Percentiles rank a stretch among this genome's conserved stretches.
Evolutionary conservation across 1,140 invertebrate genomes (phyloP).

Genomic region (Plutomurus gul): DNA sequence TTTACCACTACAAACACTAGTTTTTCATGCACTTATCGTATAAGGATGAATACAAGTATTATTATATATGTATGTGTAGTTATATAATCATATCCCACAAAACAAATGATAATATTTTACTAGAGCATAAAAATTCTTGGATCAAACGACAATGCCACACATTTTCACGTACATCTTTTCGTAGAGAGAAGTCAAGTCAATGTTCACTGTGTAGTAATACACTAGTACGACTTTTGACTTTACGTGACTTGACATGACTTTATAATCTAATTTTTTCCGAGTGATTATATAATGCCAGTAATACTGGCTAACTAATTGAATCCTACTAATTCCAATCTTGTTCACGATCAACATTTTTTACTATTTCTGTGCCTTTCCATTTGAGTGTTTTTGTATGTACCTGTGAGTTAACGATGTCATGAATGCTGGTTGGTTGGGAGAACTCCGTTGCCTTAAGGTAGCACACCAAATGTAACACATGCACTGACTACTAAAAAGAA

Average conservation of each 20-base stretch:
- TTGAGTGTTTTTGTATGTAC: conserved; percentile 29
- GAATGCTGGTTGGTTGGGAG: conserved; percentile 17
- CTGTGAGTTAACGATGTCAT: conserved; percentile 17
- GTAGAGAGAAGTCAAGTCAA: too few species aligned
- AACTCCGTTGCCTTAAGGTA: conserved; percentile 25
- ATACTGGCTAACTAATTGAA: neutral
- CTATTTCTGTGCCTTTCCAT: neutral
- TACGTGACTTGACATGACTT: too few species aligned
- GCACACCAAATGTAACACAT: neutral
- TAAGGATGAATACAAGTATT: too few species aligned
- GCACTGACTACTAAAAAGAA: conserved; percentile 9
- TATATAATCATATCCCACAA: conserved; percentile 17
- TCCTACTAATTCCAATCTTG: conserved; percentile 10
- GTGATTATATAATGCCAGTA: neutral
- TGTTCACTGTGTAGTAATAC: too few species aligned
- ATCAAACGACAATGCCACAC: neutral
- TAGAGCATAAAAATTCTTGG: conserved; percentile 11
- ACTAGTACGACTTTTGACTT: too few species aligned
- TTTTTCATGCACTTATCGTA: too few species aligned
- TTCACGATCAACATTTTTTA: conserved; percentile 9
- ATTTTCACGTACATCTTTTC: too few species aligned
- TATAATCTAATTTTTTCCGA: too few species aligned
- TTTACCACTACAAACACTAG: too few species aligned
- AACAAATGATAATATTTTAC: neutral
- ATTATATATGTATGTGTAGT: neutral